phyloP scores from a whole-genome alignment of 2,888 invertebrate species.

The Ormyrus nitidulus region DNA sequence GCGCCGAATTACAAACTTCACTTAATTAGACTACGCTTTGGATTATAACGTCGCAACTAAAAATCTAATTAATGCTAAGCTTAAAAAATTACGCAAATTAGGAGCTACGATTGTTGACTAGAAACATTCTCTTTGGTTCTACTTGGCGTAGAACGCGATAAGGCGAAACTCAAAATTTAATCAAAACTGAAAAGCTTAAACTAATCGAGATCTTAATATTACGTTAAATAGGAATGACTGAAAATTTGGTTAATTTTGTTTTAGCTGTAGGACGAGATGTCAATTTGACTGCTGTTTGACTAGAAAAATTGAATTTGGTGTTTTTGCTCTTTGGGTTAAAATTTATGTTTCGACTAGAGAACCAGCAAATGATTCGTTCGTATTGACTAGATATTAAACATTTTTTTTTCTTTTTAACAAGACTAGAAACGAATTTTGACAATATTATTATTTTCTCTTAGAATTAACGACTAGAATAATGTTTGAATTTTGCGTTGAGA shows the following conservation, averaged over 20 bases:
- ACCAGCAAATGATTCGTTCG: no score
- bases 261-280: no score
- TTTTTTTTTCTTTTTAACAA: no score
- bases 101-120: conserved; percentile 66
- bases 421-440: no score
- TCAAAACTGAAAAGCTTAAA: conserved; percentile 56
- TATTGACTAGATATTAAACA: no score
- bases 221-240: background rate
- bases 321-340: no score
- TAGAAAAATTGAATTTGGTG: no score
- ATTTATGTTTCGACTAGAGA: no score
- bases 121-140: conserved; percentile 69
- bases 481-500: no score
- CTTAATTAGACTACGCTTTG: background rate
- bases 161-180: conserved; percentile 64
- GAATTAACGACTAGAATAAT: no score
- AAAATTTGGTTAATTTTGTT: no score
- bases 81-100: conserved; percentile 36
- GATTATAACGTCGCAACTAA: conserved; percentile 18
- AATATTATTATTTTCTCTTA: background rate
- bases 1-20: background rate
- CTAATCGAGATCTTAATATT: background rate
- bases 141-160: conserved; percentile 65
- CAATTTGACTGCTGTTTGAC: no score
- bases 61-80: conserved; percentile 7